These are phyloP conservation scores for Eulithis prunata DNA, from an alignment of 2,888 invertebrate species.

Conservation along the genomic window DNA sequence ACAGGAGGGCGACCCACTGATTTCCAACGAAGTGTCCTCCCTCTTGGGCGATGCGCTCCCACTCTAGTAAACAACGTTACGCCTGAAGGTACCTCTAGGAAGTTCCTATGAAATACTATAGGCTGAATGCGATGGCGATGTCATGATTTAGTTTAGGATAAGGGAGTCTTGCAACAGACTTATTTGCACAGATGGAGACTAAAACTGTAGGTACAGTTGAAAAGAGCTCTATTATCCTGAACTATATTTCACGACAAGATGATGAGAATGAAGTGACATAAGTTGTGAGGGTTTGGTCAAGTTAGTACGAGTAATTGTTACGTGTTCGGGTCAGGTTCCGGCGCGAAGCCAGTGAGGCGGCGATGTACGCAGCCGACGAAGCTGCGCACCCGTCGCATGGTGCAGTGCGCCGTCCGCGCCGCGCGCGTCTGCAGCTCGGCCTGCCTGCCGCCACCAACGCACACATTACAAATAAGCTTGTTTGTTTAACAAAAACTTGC, in stretches of 20 bases:
- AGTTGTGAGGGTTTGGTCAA: background rate
- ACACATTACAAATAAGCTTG: conserved; percentile 36
- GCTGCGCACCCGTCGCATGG: conserved; percentile 66
- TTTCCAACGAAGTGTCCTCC: conserved; percentile 43
- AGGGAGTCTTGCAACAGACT: too few relatives aligned
- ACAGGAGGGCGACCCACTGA: conserved; percentile 46
- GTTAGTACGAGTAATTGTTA: conserved; percentile 12
- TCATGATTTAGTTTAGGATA: too few relatives aligned
- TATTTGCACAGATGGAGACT: too few relatives aligned
- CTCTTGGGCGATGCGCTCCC: conserved; percentile 53
- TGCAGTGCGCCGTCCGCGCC: conserved; percentile 55
- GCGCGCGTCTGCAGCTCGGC: conserved; percentile 67
- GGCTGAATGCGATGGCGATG: too few relatives aligned
- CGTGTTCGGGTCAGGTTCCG: conserved; percentile 38
- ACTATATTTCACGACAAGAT: too few relatives aligned
- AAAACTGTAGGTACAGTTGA: too few relatives aligned
- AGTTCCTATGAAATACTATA: too few relatives aligned
- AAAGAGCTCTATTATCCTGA: too few relatives aligned
- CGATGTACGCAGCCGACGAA: conserved; percentile 69
- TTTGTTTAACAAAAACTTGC: background rate
- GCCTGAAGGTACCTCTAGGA: conserved; percentile 54
- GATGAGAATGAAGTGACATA: too few relatives aligned
- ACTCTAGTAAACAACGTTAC: conserved; percentile 71
- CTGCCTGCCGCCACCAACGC: conserved; percentile 65
- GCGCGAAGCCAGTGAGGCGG: conserved; percentile 61